Percentiles rank a stretch among this genome's conserved stretches.
phyloP scores from a whole-genome alignment of 2,113 vertebrate genomes.

The Odocoileus hemionus region DNA sequence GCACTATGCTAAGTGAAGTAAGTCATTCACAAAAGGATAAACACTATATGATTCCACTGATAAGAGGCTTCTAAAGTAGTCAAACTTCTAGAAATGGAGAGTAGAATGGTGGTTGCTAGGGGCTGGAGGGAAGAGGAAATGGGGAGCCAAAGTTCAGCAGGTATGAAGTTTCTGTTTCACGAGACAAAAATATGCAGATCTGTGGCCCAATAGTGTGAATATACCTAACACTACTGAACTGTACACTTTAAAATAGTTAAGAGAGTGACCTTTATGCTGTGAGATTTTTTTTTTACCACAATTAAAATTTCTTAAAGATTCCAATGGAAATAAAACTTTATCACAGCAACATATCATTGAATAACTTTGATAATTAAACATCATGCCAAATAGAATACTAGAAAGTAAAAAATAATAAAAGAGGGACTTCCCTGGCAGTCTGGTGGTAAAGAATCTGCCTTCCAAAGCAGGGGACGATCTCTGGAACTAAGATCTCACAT shows the following conservation, averaged over 20 bases:
- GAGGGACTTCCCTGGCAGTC: background rate
- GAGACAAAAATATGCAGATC: background rate
- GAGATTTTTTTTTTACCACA: background rate
- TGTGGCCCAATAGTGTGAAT: background rate
- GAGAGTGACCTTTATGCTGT: background rate
- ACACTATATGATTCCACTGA: background rate
- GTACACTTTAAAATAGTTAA: background rate
- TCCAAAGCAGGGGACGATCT: background rate
- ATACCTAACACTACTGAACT: background rate
- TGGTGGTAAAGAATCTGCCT: background rate
- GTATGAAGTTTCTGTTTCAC: no score
- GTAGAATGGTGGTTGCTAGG: background rate
- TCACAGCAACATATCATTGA: background rate
- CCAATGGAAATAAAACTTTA: background rate
- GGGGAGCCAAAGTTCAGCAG: fast-evolving
- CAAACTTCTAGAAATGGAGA: background rate
- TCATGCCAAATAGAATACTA: background rate
- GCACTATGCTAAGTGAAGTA: background rate
- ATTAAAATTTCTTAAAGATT: background rate
- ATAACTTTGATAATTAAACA: background rate
- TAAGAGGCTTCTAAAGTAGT: background rate
- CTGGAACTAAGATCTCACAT: background rate
- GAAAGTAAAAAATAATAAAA: background rate
- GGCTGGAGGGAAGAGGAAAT: no score
- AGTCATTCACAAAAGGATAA: background rate